Base-by-base conservation (phyloP, 2,888 invertebrate genomes). In the Gastracanthus pulcherrimus region DNA sequence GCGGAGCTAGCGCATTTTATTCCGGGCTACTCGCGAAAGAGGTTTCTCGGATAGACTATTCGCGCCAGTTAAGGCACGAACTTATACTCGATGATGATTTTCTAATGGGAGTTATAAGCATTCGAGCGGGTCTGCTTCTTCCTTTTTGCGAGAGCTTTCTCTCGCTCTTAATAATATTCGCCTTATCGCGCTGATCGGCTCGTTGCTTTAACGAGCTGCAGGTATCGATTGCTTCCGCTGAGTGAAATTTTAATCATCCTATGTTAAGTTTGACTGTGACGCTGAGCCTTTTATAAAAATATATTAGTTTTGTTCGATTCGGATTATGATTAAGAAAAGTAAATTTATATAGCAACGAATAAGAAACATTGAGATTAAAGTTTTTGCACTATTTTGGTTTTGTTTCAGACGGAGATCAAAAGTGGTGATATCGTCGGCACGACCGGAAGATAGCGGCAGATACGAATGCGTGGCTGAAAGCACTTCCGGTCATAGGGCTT, bases 381-480 rank as follows among this genome's bases (percentile, higher is more conserved):
- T 23, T 23, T 55, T 45, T 13, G n/a, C n/a, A n/a, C n/a, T n/a
- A n/a, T 60, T 64, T 13, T 76, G 79, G 13, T 66, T 70, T 60
- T 67, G 16, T 93, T 92, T 60, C 93, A 97, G 97, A 93, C 95
- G 95, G 94, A 95, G 95, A 94, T 96, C 97, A 93, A 95, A 95
- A 92, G 94, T 97, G 92, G 95, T 95, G 91, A 96, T 97, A 93
- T 94, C 94, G 90, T 94, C 95, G 90, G 95, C 95, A 88, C 94
- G 94, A 89, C 94, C 93, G 87, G 94, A 95, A 91, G 96, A 97
- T 93, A 94, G 94, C 87, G 97, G 96, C 89, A 93, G 93, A 89
- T 97, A 97, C 93, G 96, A 96, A 92, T 97, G 97, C 92, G 93
- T 96, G 88, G 96, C 96, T 84, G 95, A 95, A 90, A 95, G 95